phyloP scores from a whole-genome alignment of 2,113 vertebrate species.

The Marmota flaviventris region DNA sequence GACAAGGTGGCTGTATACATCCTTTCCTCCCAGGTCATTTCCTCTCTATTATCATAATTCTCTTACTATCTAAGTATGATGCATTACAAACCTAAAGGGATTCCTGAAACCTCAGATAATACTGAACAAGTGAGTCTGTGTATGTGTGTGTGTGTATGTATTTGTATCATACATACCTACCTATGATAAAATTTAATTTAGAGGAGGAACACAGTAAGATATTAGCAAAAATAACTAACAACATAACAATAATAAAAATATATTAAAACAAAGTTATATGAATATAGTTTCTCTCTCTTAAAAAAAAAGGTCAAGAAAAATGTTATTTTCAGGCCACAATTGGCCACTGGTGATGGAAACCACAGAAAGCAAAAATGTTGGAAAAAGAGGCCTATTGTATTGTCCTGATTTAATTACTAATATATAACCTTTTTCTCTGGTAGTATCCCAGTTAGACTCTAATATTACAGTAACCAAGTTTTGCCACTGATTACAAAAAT shows the following conservation, averaged over 20 bases:
- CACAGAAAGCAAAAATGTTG: neutral
- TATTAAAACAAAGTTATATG: neutral
- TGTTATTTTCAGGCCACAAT: neutral
- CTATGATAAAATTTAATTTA: neutral
- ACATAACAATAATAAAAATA: neutral
- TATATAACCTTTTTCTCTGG: neutral
- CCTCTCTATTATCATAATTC: neutral
- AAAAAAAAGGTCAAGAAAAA: too few relatives aligned
- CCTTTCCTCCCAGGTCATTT: neutral
- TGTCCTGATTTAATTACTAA: neutral
- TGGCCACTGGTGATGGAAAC: neutral
- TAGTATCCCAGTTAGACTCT: neutral
- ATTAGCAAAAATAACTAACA: neutral
- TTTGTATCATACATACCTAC: neutral
- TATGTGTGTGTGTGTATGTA: too few relatives aligned
- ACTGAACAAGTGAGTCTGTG: neutral
- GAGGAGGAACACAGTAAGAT: too few relatives aligned
- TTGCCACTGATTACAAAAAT: neutral
- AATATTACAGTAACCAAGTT: neutral
- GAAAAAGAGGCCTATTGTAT: neutral
- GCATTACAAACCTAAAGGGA: neutral
- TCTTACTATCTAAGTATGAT: neutral
- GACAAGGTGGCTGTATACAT: neutral
- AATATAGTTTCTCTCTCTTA: neutral
- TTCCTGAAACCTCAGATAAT: neutral